A percentile compares a stretch with the other conserved stretches of the same genome.
These are phyloP conservation scores for Drosophila willistoni DNA, from an alignment of 1,140 invertebrate genomes.

Conservation along the genomic window DNA sequence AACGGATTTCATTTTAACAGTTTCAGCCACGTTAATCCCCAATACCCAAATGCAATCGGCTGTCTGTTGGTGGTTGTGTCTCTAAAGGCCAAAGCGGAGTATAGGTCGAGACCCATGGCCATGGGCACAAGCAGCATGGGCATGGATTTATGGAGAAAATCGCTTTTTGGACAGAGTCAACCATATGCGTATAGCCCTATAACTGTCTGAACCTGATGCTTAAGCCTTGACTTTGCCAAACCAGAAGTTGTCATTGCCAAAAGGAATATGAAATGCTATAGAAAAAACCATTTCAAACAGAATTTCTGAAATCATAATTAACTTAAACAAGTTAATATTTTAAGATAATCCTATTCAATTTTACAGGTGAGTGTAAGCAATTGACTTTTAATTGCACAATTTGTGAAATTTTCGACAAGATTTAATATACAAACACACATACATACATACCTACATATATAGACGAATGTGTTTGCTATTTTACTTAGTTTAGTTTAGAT, in stretches of 20 bases:
- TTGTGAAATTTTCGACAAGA: conserved; percentile 38
- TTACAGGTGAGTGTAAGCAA: conserved; percentile 17
- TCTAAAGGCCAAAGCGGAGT: conserved; percentile 50
- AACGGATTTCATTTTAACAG: conserved; percentile 78
- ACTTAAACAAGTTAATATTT: background rate
- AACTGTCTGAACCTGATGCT: conserved; percentile 43
- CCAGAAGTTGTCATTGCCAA: background rate
- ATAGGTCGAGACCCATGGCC: conserved; percentile 2
- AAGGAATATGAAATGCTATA: background rate
- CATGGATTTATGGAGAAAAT: conserved; percentile 46
- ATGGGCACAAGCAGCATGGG: conserved; percentile 34
- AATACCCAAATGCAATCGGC: conserved; percentile 80
- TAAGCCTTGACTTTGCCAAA: conserved; percentile 31
- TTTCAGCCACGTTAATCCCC: conserved; percentile 78
- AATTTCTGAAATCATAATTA: background rate
- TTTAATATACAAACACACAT: conserved; percentile 23
- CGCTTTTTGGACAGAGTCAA: conserved; percentile 1
- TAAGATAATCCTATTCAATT: background rate
- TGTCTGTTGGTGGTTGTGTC: conserved; percentile 54
- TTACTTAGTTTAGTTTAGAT: conserved; percentile 53
- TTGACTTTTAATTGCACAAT: conserved; percentile 69
- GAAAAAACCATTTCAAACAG: background rate
- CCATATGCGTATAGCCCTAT: conserved; percentile 1
- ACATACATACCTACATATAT: background rate
- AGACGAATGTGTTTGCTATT: conserved; percentile 46